These are phyloP conservation scores for Synchiropus splendidus DNA, from an alignment of 2,113 vertebrate genomes.

Conservation along the genomic window DNA sequence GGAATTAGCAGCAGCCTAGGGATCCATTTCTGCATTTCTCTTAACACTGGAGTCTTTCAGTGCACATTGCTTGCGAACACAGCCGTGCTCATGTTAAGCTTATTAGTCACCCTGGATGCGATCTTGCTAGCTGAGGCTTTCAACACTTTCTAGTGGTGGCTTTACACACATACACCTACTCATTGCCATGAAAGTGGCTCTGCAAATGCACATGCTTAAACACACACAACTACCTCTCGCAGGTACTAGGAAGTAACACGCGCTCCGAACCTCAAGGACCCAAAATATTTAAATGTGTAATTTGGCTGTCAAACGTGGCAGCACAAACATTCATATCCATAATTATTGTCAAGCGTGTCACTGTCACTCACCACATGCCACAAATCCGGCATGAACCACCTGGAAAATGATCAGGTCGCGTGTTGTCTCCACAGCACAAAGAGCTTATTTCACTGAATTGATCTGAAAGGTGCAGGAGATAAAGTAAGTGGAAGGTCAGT, in stretches of 20 bases:
- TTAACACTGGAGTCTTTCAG: slow-evolving; percentile 52
- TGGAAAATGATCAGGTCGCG: no score
- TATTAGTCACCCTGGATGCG: slow-evolving; percentile 74
- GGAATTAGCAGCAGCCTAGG: slow-evolving; percentile 63
- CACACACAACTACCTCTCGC: slow-evolving; percentile 47
- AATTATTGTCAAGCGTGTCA: slow-evolving; percentile 51
- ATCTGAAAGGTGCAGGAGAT: slow-evolving; percentile 7
- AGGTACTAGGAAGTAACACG: slow-evolving; percentile 45
- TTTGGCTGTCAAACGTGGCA: slow-evolving; percentile 51
- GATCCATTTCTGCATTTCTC: slow-evolving; percentile 64
- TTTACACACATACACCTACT: slow-evolving; percentile 72
- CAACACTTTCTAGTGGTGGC: slow-evolving; percentile 69
- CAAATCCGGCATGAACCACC: slow-evolving; percentile 5
- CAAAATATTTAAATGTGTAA: slow-evolving; percentile 38
- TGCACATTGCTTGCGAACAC: slow-evolving; percentile 54
- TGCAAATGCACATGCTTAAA: slow-evolving; percentile 56
- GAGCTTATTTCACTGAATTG: no score
- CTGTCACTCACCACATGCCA: slow-evolving; percentile 31
- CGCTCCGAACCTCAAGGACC: slow-evolving; percentile 21
- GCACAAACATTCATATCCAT: slow-evolving; percentile 40
- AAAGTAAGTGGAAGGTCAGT: slow-evolving; percentile 2
- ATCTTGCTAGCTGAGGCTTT: slow-evolving; percentile 72
- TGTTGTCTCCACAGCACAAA: no score
- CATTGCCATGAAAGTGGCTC: slow-evolving; percentile 59
- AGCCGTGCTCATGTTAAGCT: slow-evolving; percentile 70